Conservation (phyloP, 2,797 vertebrate species). For the Lacerta bilineata region DNA sequence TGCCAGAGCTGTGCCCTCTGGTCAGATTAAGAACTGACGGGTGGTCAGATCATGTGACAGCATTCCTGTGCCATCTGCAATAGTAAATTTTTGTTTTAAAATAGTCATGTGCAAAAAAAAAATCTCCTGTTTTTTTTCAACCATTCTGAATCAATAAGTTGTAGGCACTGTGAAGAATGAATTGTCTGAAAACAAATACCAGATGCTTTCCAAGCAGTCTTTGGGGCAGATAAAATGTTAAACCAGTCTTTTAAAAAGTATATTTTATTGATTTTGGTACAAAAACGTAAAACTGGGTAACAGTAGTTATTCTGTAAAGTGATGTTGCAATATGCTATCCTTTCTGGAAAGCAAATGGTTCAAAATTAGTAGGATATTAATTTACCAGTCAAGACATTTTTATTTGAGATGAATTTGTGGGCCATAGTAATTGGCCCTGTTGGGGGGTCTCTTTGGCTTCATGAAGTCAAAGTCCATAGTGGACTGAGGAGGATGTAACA, state of each 20-base stretch:
- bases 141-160: neutral
- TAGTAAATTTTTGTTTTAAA: too few species aligned
- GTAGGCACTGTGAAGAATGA: neutral
- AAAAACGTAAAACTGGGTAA: too few species aligned
- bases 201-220: neutral
- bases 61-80: too few species aligned
- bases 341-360: neutral
- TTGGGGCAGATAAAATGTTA: neutral
- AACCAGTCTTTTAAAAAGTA: neutral
- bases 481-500: neutral
- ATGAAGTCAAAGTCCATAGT: neutral
- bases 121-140: too few species aligned
- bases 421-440: neutral
- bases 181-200: neutral
- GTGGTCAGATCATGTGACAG: too few species aligned
- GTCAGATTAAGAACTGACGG: too few species aligned
- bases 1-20: too few species aligned
- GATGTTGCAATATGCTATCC: neutral
- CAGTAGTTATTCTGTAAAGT: too few species aligned
- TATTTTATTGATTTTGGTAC: too few species aligned
- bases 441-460: neutral
- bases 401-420: neutral
- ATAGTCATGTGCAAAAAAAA: too few species aligned
- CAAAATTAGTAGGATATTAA: neutral
- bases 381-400: neutral